Conservation (phyloP, 2,888 invertebrate species). For the Myopa testacea region DNA sequence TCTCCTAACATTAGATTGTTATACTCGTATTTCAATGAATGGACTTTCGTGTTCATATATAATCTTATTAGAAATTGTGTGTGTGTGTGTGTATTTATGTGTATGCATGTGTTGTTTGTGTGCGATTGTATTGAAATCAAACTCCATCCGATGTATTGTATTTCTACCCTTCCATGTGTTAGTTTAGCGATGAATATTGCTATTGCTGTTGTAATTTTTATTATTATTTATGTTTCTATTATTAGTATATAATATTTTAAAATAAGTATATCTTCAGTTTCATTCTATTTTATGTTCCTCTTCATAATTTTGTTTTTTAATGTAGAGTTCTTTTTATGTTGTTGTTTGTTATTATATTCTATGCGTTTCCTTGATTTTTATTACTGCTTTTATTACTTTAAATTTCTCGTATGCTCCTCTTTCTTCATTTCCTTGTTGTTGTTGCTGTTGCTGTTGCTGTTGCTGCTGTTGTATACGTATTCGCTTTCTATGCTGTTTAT, state of each 20-base stretch:
- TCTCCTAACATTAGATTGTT: background rate
- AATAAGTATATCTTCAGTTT: background rate
- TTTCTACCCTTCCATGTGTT: too few species aligned
- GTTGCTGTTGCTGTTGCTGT: background rate
- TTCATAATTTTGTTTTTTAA: background rate
- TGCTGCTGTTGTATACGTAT: background rate
- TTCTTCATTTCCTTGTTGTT: background rate
- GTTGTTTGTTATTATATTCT: background rate
- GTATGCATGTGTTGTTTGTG: background rate
- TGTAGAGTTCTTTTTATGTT: background rate
- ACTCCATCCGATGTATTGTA: background rate
- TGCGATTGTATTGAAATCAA: background rate
- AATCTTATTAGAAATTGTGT: background rate
- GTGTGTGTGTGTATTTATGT: background rate
- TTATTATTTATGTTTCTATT: background rate
- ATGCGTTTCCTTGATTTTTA: background rate
- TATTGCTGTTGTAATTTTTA: too few species aligned
- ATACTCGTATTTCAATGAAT: background rate
- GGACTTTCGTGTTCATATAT: background rate
- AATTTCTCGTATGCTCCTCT: background rate
- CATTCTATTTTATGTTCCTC: background rate
- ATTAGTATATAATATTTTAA: background rate
- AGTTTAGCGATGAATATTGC: too few species aligned
- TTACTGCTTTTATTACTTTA: background rate
- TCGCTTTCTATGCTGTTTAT: background rate